These are phyloP conservation scores for Drosophila willistoni DNA, from an alignment of 1,140 invertebrate species.

Conservation along the genomic window DNA sequence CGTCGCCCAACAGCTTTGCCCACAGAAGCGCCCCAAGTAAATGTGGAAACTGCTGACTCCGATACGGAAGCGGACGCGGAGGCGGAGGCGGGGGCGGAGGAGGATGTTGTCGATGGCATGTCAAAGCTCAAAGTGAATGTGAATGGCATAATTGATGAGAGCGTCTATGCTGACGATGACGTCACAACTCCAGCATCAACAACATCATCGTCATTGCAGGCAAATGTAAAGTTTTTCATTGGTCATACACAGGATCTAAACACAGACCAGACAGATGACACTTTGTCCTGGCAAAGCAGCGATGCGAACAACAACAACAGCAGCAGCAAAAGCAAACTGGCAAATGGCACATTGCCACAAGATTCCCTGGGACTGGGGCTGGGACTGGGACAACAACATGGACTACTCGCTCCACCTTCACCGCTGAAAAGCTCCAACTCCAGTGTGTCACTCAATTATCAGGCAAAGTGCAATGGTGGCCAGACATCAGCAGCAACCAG, in stretches of 20 bases:
- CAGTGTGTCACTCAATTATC: slow-evolving; percentile 72
- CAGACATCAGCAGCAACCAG: slow-evolving; percentile 3
- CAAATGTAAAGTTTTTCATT: slow-evolving; percentile 80
- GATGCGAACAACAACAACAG: slow-evolving; percentile 64
- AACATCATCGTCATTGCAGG: slow-evolving; percentile 22
- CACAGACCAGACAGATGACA: slow-evolving; percentile 58
- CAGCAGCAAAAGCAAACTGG: slow-evolving; percentile 29
- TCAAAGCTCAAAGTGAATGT: slow-evolving; percentile 69
- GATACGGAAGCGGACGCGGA: slow-evolving; percentile 2
- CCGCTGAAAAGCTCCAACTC: slow-evolving; percentile 54
- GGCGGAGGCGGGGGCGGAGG: not conserved
- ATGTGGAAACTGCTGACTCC: slow-evolving; percentile 20
- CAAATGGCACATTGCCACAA: slow-evolving; percentile 61
- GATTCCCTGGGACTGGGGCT: slow-evolving; percentile 29
- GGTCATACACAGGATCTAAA: slow-evolving; percentile 73
- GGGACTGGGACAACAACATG: not conserved
- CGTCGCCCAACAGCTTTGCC: slow-evolving; percentile 74
- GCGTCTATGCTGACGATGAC: slow-evolving; percentile 45
- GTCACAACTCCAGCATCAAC: slow-evolving; percentile 28
- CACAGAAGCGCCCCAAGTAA: slow-evolving; percentile 62
- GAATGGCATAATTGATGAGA: slow-evolving; percentile 78
- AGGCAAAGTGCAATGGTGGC: slow-evolving; percentile 45
- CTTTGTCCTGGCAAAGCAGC: slow-evolving; percentile 66
- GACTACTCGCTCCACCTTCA: slow-evolving; percentile 23
- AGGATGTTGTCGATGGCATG: slow-evolving; percentile 46